Conservation (phyloP, 1,140 invertebrate genomes). For the Halesus radiatus region DNA sequence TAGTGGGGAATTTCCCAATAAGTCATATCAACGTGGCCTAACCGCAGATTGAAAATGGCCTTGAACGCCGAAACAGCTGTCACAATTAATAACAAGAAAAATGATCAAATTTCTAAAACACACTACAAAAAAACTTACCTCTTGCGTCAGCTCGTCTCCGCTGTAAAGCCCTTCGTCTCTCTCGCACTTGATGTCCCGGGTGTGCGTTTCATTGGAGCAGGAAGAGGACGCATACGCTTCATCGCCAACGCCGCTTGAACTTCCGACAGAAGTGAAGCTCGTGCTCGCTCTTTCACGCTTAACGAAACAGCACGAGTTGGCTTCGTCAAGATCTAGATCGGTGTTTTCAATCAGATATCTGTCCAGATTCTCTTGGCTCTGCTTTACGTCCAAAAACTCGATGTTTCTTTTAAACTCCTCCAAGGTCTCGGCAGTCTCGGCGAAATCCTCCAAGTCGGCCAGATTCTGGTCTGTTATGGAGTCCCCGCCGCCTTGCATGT, state of each 20-base stretch:
- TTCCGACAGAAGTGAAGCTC: constrained; percentile 66
- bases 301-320: constrained; percentile 63
- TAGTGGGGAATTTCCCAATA: too few species aligned
- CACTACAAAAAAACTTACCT: constrained; percentile 60
- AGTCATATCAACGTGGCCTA: too few species aligned
- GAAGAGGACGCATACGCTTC: constrained; percentile 59
- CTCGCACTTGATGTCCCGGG: constrained; percentile 63
- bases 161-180: constrained; percentile 66
- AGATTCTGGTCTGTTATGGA: constrained; percentile 67
- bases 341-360: constrained; percentile 67
- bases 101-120: too few species aligned
- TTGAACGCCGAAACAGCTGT: too few species aligned
- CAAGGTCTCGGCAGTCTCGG: constrained; percentile 64
- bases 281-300: constrained; percentile 67
- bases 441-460: constrained; percentile 66
- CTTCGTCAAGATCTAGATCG: constrained; percentile 62
- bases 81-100: too few species aligned
- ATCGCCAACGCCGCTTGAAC: constrained; percentile 68
- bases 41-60: too few species aligned
- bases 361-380: constrained; percentile 64
- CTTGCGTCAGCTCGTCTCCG: constrained; percentile 68
- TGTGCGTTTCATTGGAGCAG: constrained; percentile 50
- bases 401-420: constrained; percentile 63
- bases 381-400: constrained; percentile 64
- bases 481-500: constrained; percentile 61